These are phyloP conservation scores for Philopotamus ludificatus DNA, from an alignment of 1,140 invertebrate species.

Conservation along the genomic window DNA sequence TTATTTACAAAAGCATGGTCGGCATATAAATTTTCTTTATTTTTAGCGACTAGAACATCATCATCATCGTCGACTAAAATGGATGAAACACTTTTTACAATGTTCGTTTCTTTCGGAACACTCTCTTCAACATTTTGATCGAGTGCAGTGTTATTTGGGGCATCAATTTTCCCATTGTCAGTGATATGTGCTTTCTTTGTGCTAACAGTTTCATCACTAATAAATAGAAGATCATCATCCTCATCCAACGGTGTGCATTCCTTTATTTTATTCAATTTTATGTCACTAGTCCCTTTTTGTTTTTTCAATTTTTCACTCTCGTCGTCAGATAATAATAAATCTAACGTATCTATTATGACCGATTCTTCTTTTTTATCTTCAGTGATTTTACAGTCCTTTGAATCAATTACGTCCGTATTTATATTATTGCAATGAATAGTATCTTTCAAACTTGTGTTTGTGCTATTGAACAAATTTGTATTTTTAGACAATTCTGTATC, in stretches of 20 bases:
- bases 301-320: slow-evolving; percentile 9
- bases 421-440: too few species aligned
- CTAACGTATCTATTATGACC: background rate
- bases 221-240: slow-evolving; percentile 7
- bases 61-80: slow-evolving; percentile 46
- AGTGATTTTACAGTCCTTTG: too few species aligned
- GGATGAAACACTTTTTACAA: slow-evolving; percentile 43
- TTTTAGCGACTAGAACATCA: background rate
- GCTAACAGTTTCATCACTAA: background rate
- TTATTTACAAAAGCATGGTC: background rate
- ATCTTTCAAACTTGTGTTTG: too few species aligned
- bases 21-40: background rate
- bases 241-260: background rate
- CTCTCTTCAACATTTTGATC: slow-evolving; percentile 4
- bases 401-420: too few species aligned
- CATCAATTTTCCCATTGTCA: background rate
- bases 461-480: too few species aligned
- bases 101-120: slow-evolving; percentile 39
- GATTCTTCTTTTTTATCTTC: background rate
- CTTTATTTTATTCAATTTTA: background rate
- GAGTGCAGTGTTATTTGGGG: background rate
- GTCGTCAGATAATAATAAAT: slow-evolving; percentile 15
- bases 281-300: background rate
- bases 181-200: too few species aligned
- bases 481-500: too few species aligned